Conservation (phyloP, 2,113 vertebrate genomes). For the Notothenia coriiceps region DNA sequence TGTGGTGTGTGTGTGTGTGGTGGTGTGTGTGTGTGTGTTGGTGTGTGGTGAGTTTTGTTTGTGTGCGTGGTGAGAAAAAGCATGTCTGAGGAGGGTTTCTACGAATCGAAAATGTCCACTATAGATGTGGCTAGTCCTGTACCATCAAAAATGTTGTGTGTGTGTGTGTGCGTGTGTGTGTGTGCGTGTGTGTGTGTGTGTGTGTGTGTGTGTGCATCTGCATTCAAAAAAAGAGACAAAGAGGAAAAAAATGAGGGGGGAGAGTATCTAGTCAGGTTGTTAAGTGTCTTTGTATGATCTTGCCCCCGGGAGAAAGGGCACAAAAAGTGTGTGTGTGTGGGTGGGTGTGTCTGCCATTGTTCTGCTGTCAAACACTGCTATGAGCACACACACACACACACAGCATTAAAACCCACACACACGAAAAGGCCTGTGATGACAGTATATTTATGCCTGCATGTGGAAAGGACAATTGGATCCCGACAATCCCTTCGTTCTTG, state of each 20-base stretch:
- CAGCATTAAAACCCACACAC: conserved; percentile 23
- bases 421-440: conserved; percentile 45
- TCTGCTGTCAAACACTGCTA: conserved; percentile 46
- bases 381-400: conserved; percentile 19
- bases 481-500: conserved; percentile 35
- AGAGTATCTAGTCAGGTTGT: conserved; percentile 53
- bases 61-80: no score
- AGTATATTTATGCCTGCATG: conserved; percentile 53
- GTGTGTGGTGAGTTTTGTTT: no score
- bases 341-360: conserved; percentile 50
- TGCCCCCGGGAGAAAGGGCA: conserved; percentile 72
- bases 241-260: conserved; percentile 20
- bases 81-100: no score
- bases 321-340: conserved; percentile 26
- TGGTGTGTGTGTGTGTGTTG: no score
- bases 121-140: no score
- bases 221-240: conserved; percentile 50
- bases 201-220: conserved; percentile 15
- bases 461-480: conserved; percentile 49
- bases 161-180: conserved; percentile 17
- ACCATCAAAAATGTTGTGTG: no score
- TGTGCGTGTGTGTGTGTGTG: conserved; percentile 1
- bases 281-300: conserved; percentile 79
- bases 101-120: no score
- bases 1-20: no score